Percentiles rank a stretch among this genome's conserved stretches.
phyloP scores from a whole-genome alignment of 2,888 invertebrate genomes.

The Dinocampus coccinellae region DNA sequence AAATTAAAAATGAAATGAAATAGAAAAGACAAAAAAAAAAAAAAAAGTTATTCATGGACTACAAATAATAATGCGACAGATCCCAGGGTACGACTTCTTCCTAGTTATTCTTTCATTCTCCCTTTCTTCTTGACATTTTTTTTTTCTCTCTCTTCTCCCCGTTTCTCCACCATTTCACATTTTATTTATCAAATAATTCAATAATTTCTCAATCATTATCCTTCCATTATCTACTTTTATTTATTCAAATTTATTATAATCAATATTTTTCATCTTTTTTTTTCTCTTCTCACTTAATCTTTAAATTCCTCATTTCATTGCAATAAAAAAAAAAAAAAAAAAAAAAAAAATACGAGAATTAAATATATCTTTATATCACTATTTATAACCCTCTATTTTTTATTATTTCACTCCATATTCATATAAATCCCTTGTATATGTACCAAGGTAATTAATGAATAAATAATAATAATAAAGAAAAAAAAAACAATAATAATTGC shows the following conservation, averaged over 20 bases:
- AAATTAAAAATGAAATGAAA: not conserved
- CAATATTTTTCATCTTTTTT: not conserved
- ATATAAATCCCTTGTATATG: constrained; percentile 24
- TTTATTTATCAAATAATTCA: no score
- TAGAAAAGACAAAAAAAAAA: no score
- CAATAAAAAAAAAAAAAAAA: not conserved
- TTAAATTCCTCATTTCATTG: not conserved
- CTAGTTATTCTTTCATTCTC: constrained; percentile 16
- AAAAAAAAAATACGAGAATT: not conserved
- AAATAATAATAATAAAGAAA: no score
- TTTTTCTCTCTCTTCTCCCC: not conserved
- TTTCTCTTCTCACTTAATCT: not conserved
- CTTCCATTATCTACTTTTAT: not conserved
- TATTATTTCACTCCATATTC: constrained; percentile 27
- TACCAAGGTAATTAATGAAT: constrained; percentile 17
- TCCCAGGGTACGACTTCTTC: constrained; percentile 18
- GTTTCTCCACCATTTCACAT: not conserved
- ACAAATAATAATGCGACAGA: not conserved
- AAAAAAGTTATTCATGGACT: not conserved
- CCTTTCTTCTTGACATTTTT: not conserved
- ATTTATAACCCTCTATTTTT: constrained; percentile 3
- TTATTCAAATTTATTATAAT: not conserved
- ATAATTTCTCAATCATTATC: not conserved
- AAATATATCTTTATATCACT: not conserved
- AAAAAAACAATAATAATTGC: no score